Conservation (phyloP, 2,113 vertebrate genomes). For the Rissa tridactyla region DNA sequence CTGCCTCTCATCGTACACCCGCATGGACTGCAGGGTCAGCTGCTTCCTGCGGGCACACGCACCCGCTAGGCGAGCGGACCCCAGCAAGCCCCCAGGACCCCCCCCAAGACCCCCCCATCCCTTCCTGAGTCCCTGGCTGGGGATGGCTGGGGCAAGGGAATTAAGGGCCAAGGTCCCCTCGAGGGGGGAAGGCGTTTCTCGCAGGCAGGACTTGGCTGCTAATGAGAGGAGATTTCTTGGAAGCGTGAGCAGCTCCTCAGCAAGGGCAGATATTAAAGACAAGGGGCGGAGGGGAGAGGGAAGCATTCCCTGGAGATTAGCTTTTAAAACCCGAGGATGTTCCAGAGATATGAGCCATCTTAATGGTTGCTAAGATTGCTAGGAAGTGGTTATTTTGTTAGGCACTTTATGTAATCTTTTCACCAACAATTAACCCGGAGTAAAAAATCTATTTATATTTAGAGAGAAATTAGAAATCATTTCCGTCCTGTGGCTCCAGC, state of each 20-base stretch:
- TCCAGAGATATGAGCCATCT: constrained; percentile 4
- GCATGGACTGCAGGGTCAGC: constrained; percentile 94
- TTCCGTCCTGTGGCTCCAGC: constrained; percentile 36
- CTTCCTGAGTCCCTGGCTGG: background rate
- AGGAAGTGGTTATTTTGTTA: constrained; percentile 68
- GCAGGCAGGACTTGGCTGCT: constrained; percentile 35
- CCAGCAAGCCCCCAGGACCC: background rate
- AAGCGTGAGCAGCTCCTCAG: constrained; percentile 10
- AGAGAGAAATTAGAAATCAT: constrained; percentile 60
- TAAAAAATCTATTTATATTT: constrained; percentile 54
- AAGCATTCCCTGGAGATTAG: constrained; percentile 33
- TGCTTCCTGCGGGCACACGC: constrained; percentile 83
- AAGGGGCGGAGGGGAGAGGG: background rate
- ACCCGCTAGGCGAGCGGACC: background rate
- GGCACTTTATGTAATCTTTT: constrained; percentile 40
- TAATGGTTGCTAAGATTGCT: constrained; percentile 38
- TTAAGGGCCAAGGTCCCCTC: background rate
- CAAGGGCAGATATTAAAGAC: background rate
- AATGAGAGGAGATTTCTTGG: constrained; percentile 25
- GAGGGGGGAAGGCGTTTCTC: background rate
- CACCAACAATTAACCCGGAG: constrained; percentile 53
- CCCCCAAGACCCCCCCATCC: background rate
- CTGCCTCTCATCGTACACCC: constrained; percentile 93
- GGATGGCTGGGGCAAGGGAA: background rate
- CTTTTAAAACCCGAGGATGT: constrained; percentile 36